A percentile compares a stretch with the other conserved stretches of the same genome.
Evolutionary conservation across 2,888 invertebrate species (phyloP).

Genomic region (Lordiphosa andalusiaca): DNA sequence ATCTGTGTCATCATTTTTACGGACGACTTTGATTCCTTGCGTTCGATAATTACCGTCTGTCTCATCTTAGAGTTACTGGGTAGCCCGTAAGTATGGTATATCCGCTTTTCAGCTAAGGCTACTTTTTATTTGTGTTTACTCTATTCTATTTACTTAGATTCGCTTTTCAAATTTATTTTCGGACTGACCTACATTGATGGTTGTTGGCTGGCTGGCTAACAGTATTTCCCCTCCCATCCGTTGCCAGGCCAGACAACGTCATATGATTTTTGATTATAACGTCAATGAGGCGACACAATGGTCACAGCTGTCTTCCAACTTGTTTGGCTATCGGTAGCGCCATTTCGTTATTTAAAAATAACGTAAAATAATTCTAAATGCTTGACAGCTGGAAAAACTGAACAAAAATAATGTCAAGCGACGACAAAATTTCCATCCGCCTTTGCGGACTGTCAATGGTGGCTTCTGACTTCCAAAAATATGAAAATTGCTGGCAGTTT

Average conservation of each 20-base stretch:
- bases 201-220: slow-evolving; percentile 24
- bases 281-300: slow-evolving; percentile 53
- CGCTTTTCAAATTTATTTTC: slow-evolving; percentile 57
- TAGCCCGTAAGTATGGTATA: neutral
- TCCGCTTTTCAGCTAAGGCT: neutral
- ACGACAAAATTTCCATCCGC: slow-evolving; percentile 40
- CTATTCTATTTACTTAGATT: slow-evolving; percentile 48
- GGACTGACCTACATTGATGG: slow-evolving; percentile 67
- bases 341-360: slow-evolving; percentile 42
- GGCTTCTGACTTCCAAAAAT: slow-evolving; percentile 46
- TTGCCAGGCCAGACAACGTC: slow-evolving; percentile 31
- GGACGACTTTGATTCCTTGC: too few species aligned
- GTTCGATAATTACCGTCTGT: too few species aligned
- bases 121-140: slow-evolving; percentile 19
- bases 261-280: slow-evolving; percentile 66
- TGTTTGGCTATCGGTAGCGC: slow-evolving; percentile 32
- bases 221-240: slow-evolving; percentile 8
- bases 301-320: slow-evolving; percentile 38
- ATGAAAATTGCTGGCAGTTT: slow-evolving; percentile 55
- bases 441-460: slow-evolving; percentile 18
- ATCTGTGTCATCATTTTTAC: too few species aligned
- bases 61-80: too few species aligned
- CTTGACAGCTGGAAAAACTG: slow-evolving; percentile 61
- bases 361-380: slow-evolving; percentile 45
- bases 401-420: slow-evolving; percentile 29